Conservation (phyloP, 2,113 vertebrate species). For the Paedocypris sp. region DNA sequence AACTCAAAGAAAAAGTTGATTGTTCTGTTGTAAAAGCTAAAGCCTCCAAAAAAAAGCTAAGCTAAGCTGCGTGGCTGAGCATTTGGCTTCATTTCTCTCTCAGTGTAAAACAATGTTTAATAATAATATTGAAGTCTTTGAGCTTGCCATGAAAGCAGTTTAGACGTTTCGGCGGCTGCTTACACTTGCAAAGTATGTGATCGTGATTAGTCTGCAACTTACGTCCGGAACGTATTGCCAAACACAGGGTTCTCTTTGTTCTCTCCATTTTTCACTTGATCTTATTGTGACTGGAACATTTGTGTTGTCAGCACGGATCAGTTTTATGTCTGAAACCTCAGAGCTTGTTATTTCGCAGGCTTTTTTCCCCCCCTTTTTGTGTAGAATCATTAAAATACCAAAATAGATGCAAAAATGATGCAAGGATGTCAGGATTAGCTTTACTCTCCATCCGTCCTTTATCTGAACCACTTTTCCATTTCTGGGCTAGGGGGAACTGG, state of each 20-base stretch:
- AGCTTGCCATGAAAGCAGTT: constrained; percentile 10
- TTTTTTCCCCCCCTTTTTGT: too few species aligned
- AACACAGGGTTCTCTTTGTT: neutral
- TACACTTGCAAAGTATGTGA: neutral
- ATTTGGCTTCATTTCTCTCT: too few species aligned
- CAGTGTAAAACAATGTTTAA: constrained; percentile 4
- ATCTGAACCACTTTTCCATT: constrained; percentile 2
- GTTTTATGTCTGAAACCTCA: neutral
- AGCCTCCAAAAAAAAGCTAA: too few species aligned
- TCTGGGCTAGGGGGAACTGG: too few species aligned
- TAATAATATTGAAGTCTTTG: neutral
- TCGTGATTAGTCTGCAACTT: neutral
- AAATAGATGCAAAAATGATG: constrained; percentile 10
- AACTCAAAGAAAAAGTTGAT: too few species aligned
- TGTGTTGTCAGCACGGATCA: constrained; percentile 6
- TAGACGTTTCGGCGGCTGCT: neutral
- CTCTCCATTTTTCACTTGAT: neutral
- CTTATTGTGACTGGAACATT: neutral
- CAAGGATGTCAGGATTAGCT: constrained; percentile 7
- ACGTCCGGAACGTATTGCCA: neutral
- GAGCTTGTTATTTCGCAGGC: neutral
- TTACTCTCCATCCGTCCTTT: neutral
- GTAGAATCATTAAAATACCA: constrained; percentile 12
- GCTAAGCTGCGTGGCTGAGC: too few species aligned
- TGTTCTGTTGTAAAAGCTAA: too few species aligned